Base-by-base conservation (phyloP, 2,797 vertebrate genomes). In the Gymnoscopelus braueri region DNA sequence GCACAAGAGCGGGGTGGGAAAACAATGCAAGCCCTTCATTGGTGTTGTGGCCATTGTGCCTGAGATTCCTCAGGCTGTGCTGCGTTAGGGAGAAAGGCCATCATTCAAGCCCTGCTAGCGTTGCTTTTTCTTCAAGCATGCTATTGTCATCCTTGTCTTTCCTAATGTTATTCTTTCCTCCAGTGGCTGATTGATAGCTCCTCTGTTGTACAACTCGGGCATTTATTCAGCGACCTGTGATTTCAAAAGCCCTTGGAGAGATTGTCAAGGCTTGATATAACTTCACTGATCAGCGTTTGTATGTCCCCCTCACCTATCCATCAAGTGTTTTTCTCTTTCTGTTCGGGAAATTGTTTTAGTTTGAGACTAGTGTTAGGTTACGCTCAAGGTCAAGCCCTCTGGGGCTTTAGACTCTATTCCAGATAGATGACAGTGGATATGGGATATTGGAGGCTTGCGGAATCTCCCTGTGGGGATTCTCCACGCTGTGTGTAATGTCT, bases 11-110 rank as follows among this genome's bases (percentile, higher is more conserved):
- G 13, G 13, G 75, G 64, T 54, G 3, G 14, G 32, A 13, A 74
- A 67, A 92, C 89, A 89, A 89, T 83, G 82, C 0, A 1, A 19
- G 72, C 59, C 87, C 81, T 89, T 92, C 82, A 82, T 56, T 76
- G 81, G 73, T n/a, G 70, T 63, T 65, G 82, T 75, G 74, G 84
- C 77, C 83, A 70, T 84, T 85, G 88, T 88, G 80, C 75, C 77
- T 71, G 80, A 75, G 79, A 60, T 82, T 72, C 87, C 84, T 87
- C 66, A 75, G 77, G 71, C 72, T 39, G 66, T 49, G 76, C 79
- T 80, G 66, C 48, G 71, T 66, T 47, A 54, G 63, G 74, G 56
- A 86, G 84, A 91, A 86, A 88, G 89, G 72, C 82, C 71, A 76
- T 82, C 81, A 80, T 91, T 92, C 79, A 91, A 10, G 82, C 39